Conservation (phyloP, 2,888 invertebrate genomes). For the Gymnosoma rotundatum region DNA sequence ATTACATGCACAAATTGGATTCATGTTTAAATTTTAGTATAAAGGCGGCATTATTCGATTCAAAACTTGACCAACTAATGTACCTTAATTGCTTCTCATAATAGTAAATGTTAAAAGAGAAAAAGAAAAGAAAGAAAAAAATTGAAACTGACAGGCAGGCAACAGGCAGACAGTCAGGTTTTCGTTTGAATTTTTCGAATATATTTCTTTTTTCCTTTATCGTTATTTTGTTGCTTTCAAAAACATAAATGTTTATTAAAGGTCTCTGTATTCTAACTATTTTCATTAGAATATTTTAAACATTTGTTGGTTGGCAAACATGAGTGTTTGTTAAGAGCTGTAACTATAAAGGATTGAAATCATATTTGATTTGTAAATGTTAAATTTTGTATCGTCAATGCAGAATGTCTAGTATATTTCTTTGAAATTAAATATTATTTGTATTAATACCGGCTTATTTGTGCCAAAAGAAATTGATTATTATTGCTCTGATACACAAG, state of each 20-base stretch:
- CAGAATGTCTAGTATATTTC: too few species aligned
- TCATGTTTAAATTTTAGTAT: constrained; percentile 26
- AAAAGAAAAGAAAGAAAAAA: too few species aligned
- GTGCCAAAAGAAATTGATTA: too few species aligned
- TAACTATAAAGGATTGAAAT: constrained; percentile 6
- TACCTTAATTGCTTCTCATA: constrained; percentile 69
- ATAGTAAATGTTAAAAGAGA: constrained; percentile 61
- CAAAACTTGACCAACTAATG: constrained; percentile 62
- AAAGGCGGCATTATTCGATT: constrained; percentile 52
- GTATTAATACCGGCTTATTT: too few species aligned
- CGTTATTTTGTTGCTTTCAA: constrained; percentile 26
- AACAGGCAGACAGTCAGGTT: constrained; percentile 3
- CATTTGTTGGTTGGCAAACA: constrained; percentile 30
- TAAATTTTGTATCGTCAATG: too few species aligned
- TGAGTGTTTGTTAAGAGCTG: constrained; percentile 8
- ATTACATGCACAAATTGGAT: constrained; percentile 56
- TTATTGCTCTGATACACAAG: too few species aligned
- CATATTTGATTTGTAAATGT: too few species aligned
- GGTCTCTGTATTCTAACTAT: constrained; percentile 53
- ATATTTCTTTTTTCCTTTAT: neutral
- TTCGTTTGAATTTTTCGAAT: constrained; percentile 26
- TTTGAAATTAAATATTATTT: too few species aligned
- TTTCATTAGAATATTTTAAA: constrained; percentile 55
- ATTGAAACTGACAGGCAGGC: constrained; percentile 17
- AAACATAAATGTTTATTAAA: constrained; percentile 57